These are phyloP conservation scores for Symphodus melops DNA, from an alignment of 2,113 vertebrate genomes.

Conservation along the genomic window DNA sequence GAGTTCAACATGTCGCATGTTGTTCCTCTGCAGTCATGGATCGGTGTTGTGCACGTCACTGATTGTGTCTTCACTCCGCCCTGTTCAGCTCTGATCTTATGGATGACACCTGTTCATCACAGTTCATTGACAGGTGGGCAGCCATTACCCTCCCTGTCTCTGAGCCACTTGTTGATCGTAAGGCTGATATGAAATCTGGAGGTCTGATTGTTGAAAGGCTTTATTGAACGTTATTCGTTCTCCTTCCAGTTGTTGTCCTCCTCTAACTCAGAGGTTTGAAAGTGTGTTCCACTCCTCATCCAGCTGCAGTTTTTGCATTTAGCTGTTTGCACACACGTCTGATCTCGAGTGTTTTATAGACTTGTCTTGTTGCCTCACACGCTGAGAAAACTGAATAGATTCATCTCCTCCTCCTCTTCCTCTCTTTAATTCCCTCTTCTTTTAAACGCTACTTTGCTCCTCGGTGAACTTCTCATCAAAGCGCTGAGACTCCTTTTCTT, in stretches of 20 bases:
- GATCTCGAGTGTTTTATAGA: conserved; percentile 4
- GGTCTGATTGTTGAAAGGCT: background rate
- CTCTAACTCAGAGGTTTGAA: conserved; percentile 34
- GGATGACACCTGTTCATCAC: too few relatives aligned
- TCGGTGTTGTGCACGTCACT: too few relatives aligned
- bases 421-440: conserved; percentile 3
- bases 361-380: conserved; percentile 25
- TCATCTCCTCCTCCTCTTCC: conserved; percentile 15
- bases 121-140: too few relatives aligned
- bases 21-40: too few relatives aligned
- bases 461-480: conserved; percentile 54
- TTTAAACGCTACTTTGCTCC: conserved; percentile 6
- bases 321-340: conserved; percentile 11
- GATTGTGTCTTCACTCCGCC: too few relatives aligned
- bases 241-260: background rate
- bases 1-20: too few relatives aligned
- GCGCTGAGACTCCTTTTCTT: conserved; percentile 17
- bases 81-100: too few relatives aligned
- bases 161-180: too few relatives aligned
- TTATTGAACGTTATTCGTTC: background rate
- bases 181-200: too few relatives aligned
- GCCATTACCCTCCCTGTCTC: too few relatives aligned
- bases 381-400: background rate
- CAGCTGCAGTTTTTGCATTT: conserved; percentile 33
- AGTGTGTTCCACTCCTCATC: conserved; percentile 3